Evolutionary conservation across 2,797 vertebrate genomes (phyloP).

Genomic region (Cygnus olor): DNA sequence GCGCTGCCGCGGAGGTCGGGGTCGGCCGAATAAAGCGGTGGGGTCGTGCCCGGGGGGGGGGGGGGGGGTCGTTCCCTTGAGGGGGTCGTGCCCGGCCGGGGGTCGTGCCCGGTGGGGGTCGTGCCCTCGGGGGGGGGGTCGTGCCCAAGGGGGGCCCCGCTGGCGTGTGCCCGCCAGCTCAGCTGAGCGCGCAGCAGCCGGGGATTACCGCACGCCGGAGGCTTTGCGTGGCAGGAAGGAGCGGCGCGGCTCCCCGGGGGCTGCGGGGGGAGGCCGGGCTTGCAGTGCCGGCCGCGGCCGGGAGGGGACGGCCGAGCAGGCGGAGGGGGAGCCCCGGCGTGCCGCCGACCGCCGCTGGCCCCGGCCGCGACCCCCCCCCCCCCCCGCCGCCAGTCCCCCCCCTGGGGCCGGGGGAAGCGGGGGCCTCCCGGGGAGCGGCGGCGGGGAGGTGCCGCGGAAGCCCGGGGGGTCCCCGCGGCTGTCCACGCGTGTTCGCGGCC

Average conservation of each 20-base stretch:
- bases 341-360: too few relatives aligned
- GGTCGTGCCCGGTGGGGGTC: background rate
- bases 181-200: background rate
- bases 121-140: background rate
- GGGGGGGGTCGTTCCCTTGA: too few relatives aligned
- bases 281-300: background rate
- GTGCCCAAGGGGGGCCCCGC: background rate
- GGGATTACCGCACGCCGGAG: background rate
- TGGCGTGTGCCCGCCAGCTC: background rate
- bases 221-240: background rate
- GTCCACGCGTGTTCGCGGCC: background rate
- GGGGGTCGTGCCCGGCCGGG: too few relatives aligned
- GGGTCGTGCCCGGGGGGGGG: background rate
- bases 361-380: background rate
- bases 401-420: too few relatives aligned
- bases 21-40: too few relatives aligned
- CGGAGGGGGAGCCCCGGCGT: background rate
- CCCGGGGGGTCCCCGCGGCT: background rate
- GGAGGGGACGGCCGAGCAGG: background rate
- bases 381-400: background rate
- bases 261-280: background rate
- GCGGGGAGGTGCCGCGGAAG: background rate
- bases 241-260: background rate
- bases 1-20: background rate
- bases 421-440: too few relatives aligned